Base-by-base conservation (phyloP, 2,888 invertebrate species). In the Drosophila ustulata region DNA sequence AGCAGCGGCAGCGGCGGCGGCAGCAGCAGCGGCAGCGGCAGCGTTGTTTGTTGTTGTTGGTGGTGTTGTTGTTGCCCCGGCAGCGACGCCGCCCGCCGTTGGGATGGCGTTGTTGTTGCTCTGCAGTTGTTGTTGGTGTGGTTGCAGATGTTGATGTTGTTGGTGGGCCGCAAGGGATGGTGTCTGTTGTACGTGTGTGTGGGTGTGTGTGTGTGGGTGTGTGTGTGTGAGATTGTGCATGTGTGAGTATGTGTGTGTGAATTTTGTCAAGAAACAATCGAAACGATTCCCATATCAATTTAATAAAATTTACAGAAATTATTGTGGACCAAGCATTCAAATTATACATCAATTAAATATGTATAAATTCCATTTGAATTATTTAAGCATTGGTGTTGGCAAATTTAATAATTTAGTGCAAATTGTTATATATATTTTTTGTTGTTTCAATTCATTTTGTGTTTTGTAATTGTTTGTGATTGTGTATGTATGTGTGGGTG, bases 1-100 rank as follows among this genome's bases (percentile, higher is more conserved):
- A 74, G 90, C 94, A 74, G 90, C 94, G 93, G 93, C 94, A 93
- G 95, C 94, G 65, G 90, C 89, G 78, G 95, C 94, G 91, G 84
- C 84, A 52, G 83, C 85, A 53, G 88, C 87, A 75, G 89, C 84
- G 66, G 89, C 84, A 68, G 89, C 82, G 66, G 88, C 78, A 66
- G 75, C 76, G 71, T 66, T 78, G 80, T 70, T 80, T 78, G 75
- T 80, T 79, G 89, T 69, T 78, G 84, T 67, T 81, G 81, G 73
- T 71, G 80, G 58, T 82, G 88, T 75, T 74, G 86, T 73, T 78
- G 89, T 76, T 53, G 79, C 70, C 71, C 75, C 75, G 74, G 67
- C 73, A 86, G 89, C 85, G 90, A 93, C 92, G 94, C 95, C 94
- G 94, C 90, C 90, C 75, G 90, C 90, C 85, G 91, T 88, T 86